Evolutionary conservation across 53 echinoderm and acorn worm species (phyloP).

Genomic region (Holothuria scabra): DNA sequence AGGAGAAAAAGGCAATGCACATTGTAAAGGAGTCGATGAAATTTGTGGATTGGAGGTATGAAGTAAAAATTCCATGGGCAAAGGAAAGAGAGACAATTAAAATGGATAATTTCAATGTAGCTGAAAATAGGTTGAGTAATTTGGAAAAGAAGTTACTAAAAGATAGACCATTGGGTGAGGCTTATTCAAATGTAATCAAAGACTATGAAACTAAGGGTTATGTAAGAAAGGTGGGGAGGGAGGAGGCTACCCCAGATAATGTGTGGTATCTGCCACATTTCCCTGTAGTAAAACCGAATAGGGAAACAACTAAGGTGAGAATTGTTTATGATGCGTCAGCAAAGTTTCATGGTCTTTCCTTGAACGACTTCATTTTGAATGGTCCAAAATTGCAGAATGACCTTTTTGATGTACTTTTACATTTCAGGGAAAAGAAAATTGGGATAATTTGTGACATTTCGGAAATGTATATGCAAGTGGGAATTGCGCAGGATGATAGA

Average conservation of each 20-base stretch:
- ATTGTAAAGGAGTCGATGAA: conserved; percentile 45
- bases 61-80: conserved; percentile 20
- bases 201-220: conserved; percentile 24
- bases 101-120: not conserved
- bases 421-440: conserved; percentile 22
- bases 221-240: no score
- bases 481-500: no score
- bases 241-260: not conserved
- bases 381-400: conserved; percentile 37
- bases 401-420: conserved; percentile 15
- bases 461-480: no score
- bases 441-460: no score
- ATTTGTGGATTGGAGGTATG: conserved; percentile 46
- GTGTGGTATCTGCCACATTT: conserved; percentile 48
- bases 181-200: conserved; percentile 10
- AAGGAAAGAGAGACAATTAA: no score
- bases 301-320: conserved; percentile 36
- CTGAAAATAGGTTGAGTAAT: conserved; percentile 54
- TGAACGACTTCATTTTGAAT: conserved; percentile 5
- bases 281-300: conserved; percentile 31
- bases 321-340: conserved; percentile 30
- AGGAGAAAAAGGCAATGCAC: not conserved
- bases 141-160: not conserved
- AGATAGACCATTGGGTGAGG: conserved; percentile 10
- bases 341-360: not conserved